Evolutionary conservation across 2,113 vertebrate genomes (phyloP), one percentile per base, ranked within the genome.

Genomic region (Paratilapia polleni): DNA sequence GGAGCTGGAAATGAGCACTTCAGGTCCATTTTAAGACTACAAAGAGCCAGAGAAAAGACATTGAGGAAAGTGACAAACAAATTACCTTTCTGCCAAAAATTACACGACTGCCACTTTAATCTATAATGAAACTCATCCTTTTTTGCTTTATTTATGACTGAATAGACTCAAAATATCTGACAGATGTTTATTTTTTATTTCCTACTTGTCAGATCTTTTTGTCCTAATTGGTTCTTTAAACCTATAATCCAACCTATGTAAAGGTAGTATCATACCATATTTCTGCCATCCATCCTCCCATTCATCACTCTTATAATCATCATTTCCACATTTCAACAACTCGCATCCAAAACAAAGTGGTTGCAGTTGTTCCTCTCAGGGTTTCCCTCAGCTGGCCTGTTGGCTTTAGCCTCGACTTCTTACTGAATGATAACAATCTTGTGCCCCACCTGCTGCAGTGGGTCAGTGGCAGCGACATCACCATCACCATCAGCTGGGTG

Each of bases 401-500:
- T 6, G 59, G 41, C 66, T 49, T 66, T 1, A 26, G 12, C 47
- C 47, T 24, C 1, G 28, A 14, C 34, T 26, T 22, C 20, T 49
- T 26, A 2, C 34, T 66, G 31, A 56, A 10, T 20, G 41, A 74
- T 83, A 92, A 87, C 83, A 82, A 6, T 82, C 68, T 56, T 17
- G 38, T 4, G 52, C 11, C 12, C 84, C 90, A 90, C 78, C 90
- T 88, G 82, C 84, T 54, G 84, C 68, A 49, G 59, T 5, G 13
- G 86, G 56, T 80, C 88, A 84, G 52, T 77, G 58, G 58, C 59
- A 13, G 58, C 68, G 2, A 24, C 81, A 54, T 7, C 79, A 41
- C 58, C 80, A 59, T 77, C 82, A 31, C 34, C 83, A 73, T 89
- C 92, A 85, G 81, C 87, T 78, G 91, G 84, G 66, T 88, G 62